Evolutionary conservation across 2,797 vertebrate species (phyloP).

Genomic region (Melanotaenia parkinsoni): DNA sequence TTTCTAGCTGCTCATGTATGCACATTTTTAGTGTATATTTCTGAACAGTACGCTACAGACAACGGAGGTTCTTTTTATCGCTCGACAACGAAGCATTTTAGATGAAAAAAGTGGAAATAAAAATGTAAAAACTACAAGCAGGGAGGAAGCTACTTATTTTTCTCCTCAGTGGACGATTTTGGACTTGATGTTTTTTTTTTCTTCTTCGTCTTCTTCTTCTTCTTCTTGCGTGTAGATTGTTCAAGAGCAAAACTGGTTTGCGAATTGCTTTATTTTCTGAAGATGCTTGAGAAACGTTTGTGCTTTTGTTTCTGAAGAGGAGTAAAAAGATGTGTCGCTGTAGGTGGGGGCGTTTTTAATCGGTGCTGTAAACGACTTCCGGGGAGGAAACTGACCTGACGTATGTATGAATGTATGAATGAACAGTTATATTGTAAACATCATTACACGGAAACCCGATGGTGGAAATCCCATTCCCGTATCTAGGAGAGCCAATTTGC

Average conservation of each 20-base stretch:
- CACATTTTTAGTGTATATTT: slow-evolving; percentile 98
- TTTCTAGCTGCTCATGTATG: slow-evolving; percentile 97
- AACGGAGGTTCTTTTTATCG: slow-evolving; percentile 92
- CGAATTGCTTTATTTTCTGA: slow-evolving; percentile 93
- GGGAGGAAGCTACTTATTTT: slow-evolving; percentile 84
- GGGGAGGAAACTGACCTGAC: slow-evolving; percentile 89
- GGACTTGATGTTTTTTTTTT: slow-evolving; percentile 45
- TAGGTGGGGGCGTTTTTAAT: slow-evolving; percentile 89
- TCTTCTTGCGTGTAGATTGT: slow-evolving; percentile 89
- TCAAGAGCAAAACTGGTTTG: slow-evolving; percentile 92
- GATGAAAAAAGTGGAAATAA: slow-evolving; percentile 79
- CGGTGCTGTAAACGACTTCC: slow-evolving; percentile 87
- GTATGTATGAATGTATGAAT: slow-evolving; percentile 90
- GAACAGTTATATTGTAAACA: slow-evolving; percentile 90
- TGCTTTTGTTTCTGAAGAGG: slow-evolving; percentile 81
- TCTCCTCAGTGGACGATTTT: slow-evolving; percentile 64
- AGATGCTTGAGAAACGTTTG: slow-evolving; percentile 90
- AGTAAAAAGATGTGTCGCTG: slow-evolving; percentile 80
- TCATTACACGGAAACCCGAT: slow-evolving; percentile 96
- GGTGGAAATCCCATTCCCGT: slow-evolving; percentile 89
- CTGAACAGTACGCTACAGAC: slow-evolving; percentile 93
- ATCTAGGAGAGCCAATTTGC: slow-evolving; percentile 60
- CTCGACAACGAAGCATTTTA: slow-evolving; percentile 91
- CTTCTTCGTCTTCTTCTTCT: slow-evolving; percentile 52
- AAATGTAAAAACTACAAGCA: slow-evolving; percentile 62